phyloP scores from a whole-genome alignment of 2,888 invertebrate species.

The Cheilosia vulpina region DNA sequence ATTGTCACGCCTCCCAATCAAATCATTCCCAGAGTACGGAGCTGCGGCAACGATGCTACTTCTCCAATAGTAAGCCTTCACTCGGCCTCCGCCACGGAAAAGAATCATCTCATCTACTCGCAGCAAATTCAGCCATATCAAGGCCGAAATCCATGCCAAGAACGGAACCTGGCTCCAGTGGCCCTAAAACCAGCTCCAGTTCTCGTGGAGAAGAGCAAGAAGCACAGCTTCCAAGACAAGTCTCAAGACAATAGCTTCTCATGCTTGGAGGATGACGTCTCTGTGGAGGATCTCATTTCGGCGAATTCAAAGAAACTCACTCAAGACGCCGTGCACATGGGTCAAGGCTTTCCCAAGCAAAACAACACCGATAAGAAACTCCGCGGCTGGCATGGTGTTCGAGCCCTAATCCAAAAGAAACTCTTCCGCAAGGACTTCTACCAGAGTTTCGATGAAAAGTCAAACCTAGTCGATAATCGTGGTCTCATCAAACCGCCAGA shows the following conservation, averaged over 20 bases:
- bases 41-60: conserved; percentile 76
- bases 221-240: conserved; percentile 81
- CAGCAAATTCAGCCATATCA: conserved; percentile 92
- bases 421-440: conserved; percentile 81
- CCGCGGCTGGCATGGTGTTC: conserved; percentile 83
- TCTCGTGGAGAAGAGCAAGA: conserved; percentile 82
- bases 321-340: conserved; percentile 79
- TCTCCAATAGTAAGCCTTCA: conserved; percentile 65
- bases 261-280: conserved; percentile 82
- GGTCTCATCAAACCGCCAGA: conserved; percentile 51
- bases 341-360: conserved; percentile 83
- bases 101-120: conserved; percentile 82
- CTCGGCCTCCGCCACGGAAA: conserved; percentile 76
- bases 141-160: conserved; percentile 92
- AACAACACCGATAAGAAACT: conserved; percentile 83
- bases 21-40: conserved; percentile 78
- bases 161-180: conserved; percentile 87
- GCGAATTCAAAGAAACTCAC: conserved; percentile 76
- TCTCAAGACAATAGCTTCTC: conserved; percentile 82
- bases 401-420: conserved; percentile 83
- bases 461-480: conserved; percentile 81
- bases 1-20: conserved; percentile 82
- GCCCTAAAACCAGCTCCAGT: conserved; percentile 79
- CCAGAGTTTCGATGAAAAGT: conserved; percentile 80
- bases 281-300: conserved; percentile 82